Base-by-base conservation (phyloP, 2,888 invertebrate genomes). In the Caenorhabditis angaria region DNA sequence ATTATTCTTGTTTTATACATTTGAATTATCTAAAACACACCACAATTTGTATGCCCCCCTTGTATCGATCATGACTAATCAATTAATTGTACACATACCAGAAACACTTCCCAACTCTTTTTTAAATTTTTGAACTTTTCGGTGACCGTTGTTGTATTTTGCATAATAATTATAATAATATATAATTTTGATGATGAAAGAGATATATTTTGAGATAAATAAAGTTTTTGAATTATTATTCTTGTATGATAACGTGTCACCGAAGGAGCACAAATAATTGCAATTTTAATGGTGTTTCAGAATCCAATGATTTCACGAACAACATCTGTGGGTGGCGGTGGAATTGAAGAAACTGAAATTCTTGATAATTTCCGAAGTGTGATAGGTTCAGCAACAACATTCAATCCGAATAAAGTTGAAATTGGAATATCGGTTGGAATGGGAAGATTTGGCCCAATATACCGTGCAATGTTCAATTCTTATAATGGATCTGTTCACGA, bases 391-490 rank as follows among this genome's bases (percentile, higher is more conserved):
- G 72, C 64, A n/a, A 68, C 72, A n/a, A 41, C 64, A 12, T 60
- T 72, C 29, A 64, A 68, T 59, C 67, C 72, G 27, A 63, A 48
- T 27, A 72, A 72, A 58, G 65, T 72, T 4, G 67, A 72, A 28
- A 56, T 72, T 0, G 72, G 72, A 12, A 65, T 72, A 24, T 32
- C 61, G 24, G 72, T 72, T 24, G 75, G 75, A 55, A 55, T 61
- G 54, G 76, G 76, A 20, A 61, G 61, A 24, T 76, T 70, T 53
- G 76, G 76, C 25, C 61, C 70, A 18, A 66, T 72, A 27, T 61
- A 76, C 50, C 57, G 67, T 41, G 72, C 69, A 29, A 68, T 70
- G 61, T 73, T 73, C 66, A 72, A 67, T 57, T 60, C 76, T 22
- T 72, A 60, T 25, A 76, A 70, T 55, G 76, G 76, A 47, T 56